phyloP scores from a whole-genome alignment of 1,140 invertebrate genomes.

The Anadara kagoshimensis region DNA sequence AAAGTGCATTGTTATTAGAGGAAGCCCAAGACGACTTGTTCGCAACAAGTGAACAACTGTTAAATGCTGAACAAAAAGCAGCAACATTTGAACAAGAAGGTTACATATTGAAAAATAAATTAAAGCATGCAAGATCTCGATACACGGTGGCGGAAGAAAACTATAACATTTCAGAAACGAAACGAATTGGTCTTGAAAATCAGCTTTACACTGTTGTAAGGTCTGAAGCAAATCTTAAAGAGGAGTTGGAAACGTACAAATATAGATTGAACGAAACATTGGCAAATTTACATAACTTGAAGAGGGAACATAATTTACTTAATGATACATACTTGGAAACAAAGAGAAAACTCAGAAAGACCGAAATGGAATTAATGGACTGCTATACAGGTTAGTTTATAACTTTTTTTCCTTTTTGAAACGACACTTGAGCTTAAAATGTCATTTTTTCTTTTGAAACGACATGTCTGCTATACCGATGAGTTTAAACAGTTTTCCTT shows the following conservation, averaged over 20 bases:
- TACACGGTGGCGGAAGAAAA: conserved; percentile 32
- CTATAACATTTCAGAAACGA: conserved; percentile 39
- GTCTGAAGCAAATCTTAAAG: conserved; percentile 56
- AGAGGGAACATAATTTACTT: conserved; percentile 38
- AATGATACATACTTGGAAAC: conserved; percentile 27
- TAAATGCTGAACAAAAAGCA: conserved; percentile 53
- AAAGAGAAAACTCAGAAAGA: conserved; percentile 34
- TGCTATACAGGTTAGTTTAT: conserved; percentile 55
- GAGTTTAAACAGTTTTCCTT: too few species aligned
- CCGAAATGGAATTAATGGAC: conserved; percentile 54
- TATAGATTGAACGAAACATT: conserved; percentile 42
- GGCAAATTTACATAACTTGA: conserved; percentile 16
- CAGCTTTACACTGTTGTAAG: conserved; percentile 50
- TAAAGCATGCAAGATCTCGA: conserved; percentile 52
- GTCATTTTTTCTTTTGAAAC: too few species aligned
- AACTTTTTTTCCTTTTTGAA: too few species aligned
- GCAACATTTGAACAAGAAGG: conserved; percentile 47
- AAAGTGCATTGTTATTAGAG: conserved; percentile 35
- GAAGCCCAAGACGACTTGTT: conserved; percentile 49
- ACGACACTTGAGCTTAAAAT: too few species aligned
- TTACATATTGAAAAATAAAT: conserved; percentile 55
- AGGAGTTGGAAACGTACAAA: conserved; percentile 49
- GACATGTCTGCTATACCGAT: too few species aligned
- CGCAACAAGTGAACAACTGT: conserved; percentile 47
- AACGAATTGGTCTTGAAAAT: conserved; percentile 40